These are phyloP conservation scores for Baronia brevicornis DNA, from an alignment of 2,888 invertebrate species.

Conservation along the genomic window DNA sequence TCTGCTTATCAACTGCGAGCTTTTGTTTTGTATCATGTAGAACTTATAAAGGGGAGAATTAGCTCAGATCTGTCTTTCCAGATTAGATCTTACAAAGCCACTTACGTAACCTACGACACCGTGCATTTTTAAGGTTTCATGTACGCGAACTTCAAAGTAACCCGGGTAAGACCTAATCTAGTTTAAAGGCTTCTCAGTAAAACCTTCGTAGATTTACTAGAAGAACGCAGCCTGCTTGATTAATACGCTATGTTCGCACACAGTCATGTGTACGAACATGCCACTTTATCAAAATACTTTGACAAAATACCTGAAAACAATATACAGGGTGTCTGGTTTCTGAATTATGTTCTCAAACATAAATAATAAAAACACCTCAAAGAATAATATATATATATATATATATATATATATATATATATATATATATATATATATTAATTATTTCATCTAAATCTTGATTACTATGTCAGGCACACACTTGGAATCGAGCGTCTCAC, in stretches of 20 bases:
- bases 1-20: background rate
- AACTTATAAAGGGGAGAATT: background rate
- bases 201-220: slow-evolving; percentile 4
- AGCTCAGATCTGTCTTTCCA: slow-evolving; percentile 12
- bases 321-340: too few species aligned
- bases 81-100: slow-evolving; percentile 14
- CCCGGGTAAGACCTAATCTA: background rate
- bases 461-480: too few species aligned
- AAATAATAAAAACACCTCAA: too few species aligned
- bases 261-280: too few species aligned
- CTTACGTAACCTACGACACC: slow-evolving; percentile 18
- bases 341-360: background rate
- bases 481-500: too few species aligned
- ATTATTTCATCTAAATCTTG: too few species aligned
- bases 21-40: slow-evolving; percentile 1
- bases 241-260: background rate
- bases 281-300: too few species aligned
- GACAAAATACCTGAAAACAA: too few species aligned
- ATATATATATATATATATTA: too few species aligned
- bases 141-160: slow-evolving; percentile 18
- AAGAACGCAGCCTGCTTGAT: slow-evolving; percentile 1
- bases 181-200: slow-evolving; percentile 7
- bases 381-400: too few species aligned
- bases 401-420: too few species aligned
- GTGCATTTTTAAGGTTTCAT: slow-evolving; percentile 27